Conservation (phyloP, 2,113 vertebrate species). For the Cercocebus atys region DNA sequence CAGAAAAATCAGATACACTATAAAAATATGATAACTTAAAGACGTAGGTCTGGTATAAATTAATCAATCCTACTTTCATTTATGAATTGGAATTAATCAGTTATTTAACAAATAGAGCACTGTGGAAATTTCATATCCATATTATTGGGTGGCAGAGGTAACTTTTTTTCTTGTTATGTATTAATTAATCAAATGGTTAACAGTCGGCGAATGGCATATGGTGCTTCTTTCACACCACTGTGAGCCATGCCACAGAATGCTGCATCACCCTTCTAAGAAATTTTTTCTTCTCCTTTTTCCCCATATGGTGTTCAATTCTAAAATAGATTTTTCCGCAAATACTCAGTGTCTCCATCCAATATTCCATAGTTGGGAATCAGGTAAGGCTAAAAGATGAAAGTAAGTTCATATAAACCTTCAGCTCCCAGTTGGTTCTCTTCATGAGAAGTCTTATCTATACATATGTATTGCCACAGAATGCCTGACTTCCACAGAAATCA, state of each 20-base stretch:
- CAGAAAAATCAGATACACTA: neutral
- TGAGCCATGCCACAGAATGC: conserved; percentile 8
- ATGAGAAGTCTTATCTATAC: neutral
- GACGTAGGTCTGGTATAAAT: neutral
- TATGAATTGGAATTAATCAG: neutral
- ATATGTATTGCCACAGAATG: neutral
- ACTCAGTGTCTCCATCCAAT: neutral
- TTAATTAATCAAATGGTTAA: conserved; percentile 51
- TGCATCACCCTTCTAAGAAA: conserved; percentile 33
- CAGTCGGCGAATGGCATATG: conserved; percentile 12
- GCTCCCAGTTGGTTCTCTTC: neutral
- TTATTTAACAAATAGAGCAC: neutral
- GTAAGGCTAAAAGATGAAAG: neutral
- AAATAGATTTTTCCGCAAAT: conserved; percentile 44
- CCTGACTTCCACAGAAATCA: neutral
- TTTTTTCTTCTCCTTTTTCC: conserved; percentile 23
- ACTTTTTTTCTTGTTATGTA: conserved; percentile 18
- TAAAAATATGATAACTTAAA: neutral
- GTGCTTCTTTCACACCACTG: neutral
- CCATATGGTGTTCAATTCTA: conserved; percentile 46
- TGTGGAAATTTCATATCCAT: neutral
- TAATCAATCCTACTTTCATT: neutral
- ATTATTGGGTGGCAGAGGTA: neutral
- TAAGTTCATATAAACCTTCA: neutral
- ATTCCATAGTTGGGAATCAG: neutral